These are phyloP conservation scores for Anniella stebbinsi DNA, from an alignment of 2,797 vertebrate genomes.

Conservation along the genomic window DNA sequence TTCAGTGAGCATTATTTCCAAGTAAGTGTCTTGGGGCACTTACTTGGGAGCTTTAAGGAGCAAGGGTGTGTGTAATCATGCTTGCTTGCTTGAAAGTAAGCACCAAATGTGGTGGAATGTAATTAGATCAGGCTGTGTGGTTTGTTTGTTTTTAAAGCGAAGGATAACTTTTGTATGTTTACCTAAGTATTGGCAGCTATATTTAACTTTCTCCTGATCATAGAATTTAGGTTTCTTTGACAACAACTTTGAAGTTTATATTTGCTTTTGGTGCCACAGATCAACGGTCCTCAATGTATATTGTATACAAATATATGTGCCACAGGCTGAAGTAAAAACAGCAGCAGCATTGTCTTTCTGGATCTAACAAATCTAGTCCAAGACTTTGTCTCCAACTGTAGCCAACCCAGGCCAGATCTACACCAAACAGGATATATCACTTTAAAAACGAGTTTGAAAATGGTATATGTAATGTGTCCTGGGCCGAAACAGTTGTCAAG, in stretches of 20 bases:
- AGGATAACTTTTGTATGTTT: background rate
- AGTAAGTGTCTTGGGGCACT: background rate
- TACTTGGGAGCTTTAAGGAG: background rate
- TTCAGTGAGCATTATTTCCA: background rate
- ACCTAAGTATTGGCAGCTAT: background rate
- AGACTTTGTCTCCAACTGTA: background rate
- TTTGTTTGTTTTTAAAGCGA: background rate
- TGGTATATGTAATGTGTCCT: too few species aligned
- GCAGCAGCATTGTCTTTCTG: background rate
- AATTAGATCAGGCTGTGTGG: background rate
- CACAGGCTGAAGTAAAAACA: background rate
- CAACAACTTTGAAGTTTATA: background rate
- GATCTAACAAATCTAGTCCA: background rate
- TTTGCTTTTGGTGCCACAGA: background rate
- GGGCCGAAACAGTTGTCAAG: too few species aligned
- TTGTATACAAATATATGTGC: background rate
- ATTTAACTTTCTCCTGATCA: background rate
- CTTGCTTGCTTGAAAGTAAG: background rate
- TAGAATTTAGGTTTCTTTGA: background rate
- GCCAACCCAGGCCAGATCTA: too few species aligned
- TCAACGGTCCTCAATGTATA: background rate
- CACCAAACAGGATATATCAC: too few species aligned
- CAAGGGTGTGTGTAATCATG: background rate
- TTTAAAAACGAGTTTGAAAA: too few species aligned
- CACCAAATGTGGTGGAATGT: background rate